phyloP scores from a whole-genome alignment of 2,888 invertebrate genomes.

The Parascotia fuliginaria region DNA sequence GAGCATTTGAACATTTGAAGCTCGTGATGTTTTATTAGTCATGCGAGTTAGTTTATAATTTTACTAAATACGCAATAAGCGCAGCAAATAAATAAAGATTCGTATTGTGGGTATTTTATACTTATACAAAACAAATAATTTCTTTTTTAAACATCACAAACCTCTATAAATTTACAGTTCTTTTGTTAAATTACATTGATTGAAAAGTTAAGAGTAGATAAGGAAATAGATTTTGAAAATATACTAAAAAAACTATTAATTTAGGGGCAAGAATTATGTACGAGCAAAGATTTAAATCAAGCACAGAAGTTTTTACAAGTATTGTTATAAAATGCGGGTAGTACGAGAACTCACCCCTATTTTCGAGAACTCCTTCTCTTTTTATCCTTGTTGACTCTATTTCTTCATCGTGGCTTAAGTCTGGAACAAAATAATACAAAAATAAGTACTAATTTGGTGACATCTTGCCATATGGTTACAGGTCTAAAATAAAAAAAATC shows the following conservation, averaged over 20 bases:
- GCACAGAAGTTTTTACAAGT: conserved; percentile 50
- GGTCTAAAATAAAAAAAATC: no score
- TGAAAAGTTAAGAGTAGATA: conserved; percentile 30
- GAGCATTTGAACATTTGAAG: conserved; percentile 21
- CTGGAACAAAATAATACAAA: conserved; percentile 66
- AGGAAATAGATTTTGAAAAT: conserved; percentile 18
- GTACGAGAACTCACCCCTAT: conserved; percentile 74
- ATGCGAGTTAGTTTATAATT: background rate
- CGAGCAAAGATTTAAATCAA: conserved; percentile 43
- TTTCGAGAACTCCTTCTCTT: conserved; percentile 79
- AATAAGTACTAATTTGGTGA: background rate
- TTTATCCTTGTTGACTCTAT: conserved; percentile 79
- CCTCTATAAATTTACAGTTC: conserved; percentile 30
- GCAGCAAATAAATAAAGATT: no score
- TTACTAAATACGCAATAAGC: no score
- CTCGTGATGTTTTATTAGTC: conserved; percentile 33
- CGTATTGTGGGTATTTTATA: no score
- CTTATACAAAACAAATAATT: no score
- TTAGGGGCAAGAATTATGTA: conserved; percentile 9
- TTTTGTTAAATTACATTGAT: conserved; percentile 23
- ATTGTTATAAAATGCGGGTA: background rate
- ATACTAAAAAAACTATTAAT: conserved; percentile 8
- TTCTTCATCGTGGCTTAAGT: conserved; percentile 67
- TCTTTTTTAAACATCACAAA: conserved; percentile 23
- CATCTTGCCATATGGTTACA: no score